Conservation (phyloP, 2,888 invertebrate species). For the Orthosia gracilis region DNA sequence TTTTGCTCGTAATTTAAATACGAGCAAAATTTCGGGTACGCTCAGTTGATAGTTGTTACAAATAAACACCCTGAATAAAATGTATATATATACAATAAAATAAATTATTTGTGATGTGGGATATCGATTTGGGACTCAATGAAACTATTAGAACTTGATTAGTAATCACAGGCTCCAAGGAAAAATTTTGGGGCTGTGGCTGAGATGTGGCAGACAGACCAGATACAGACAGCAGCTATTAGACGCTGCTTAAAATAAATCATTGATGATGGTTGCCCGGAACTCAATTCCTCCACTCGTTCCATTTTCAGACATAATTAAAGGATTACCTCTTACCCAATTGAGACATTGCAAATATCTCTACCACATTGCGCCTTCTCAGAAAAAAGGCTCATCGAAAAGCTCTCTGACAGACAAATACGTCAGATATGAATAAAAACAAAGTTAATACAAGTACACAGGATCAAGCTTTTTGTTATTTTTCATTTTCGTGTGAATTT, state of each 20-base stretch:
- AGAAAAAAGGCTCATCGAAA: slow-evolving; percentile 1
- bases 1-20: not conserved
- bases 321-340: not conserved
- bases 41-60: too few relatives aligned
- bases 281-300: too few relatives aligned
- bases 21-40: too few relatives aligned
- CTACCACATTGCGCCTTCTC: not conserved
- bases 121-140: not conserved
- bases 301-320: not conserved
- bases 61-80: not conserved
- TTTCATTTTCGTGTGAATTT: too few relatives aligned
- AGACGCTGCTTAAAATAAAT: not conserved
- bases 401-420: not conserved
- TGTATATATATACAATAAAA: too few relatives aligned
- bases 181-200: too few relatives aligned
- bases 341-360: not conserved
- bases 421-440: slow-evolving; percentile 22
- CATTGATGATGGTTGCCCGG: not conserved
- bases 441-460: slow-evolving; percentile 22
- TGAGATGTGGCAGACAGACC: too few relatives aligned
- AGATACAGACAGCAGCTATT: not conserved
- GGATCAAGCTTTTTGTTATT: not conserved
- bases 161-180: too few relatives aligned
- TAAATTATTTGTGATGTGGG: not conserved
- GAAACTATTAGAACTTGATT: too few relatives aligned